These are phyloP conservation scores for Heliopora coerulea DNA, from an alignment of 92 coral and sea anemone genomes.

Conservation along the genomic window DNA sequence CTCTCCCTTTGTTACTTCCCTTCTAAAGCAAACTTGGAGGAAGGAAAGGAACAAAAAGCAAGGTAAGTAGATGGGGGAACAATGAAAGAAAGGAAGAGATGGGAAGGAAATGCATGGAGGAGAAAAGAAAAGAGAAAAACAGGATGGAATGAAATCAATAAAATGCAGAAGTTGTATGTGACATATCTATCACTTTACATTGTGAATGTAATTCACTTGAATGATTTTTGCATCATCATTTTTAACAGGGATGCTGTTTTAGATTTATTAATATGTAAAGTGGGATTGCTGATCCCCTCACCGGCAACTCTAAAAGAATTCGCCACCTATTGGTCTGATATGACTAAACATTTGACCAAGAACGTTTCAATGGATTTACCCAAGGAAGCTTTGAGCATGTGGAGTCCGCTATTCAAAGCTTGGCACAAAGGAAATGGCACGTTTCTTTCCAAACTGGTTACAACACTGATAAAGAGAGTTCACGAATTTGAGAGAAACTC, in stretches of 20 bases:
- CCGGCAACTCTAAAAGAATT: constrained; percentile 28
- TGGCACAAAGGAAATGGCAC: constrained; percentile 62
- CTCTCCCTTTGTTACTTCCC: too few species aligned
- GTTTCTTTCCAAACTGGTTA: constrained; percentile 57
- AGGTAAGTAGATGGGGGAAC: too few species aligned
- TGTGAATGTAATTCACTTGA: too few species aligned
- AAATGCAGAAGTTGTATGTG: too few species aligned
- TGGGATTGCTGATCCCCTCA: constrained; percentile 54
- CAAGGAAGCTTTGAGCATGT: constrained; percentile 43
- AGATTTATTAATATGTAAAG: constrained; percentile 1
- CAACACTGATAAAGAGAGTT: constrained; percentile 42
- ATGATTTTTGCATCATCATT: not conserved
- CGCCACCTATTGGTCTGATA: constrained; percentile 27
- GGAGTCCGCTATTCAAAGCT: constrained; percentile 72
- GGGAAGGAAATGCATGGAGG: too few species aligned
- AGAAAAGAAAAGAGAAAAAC: too few species aligned
- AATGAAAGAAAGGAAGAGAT: too few species aligned
- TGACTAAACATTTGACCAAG: not conserved
- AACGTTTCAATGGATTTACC: constrained; percentile 40
- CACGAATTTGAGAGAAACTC: not conserved
- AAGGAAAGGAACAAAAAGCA: too few species aligned
- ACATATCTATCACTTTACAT: too few species aligned
- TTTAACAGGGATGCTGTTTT: constrained; percentile 15
- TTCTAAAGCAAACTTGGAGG: too few species aligned
- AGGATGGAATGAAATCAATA: too few species aligned